Conservation (phyloP, 2,888 invertebrate species). For the Pseudolycoriella hygida region DNA sequence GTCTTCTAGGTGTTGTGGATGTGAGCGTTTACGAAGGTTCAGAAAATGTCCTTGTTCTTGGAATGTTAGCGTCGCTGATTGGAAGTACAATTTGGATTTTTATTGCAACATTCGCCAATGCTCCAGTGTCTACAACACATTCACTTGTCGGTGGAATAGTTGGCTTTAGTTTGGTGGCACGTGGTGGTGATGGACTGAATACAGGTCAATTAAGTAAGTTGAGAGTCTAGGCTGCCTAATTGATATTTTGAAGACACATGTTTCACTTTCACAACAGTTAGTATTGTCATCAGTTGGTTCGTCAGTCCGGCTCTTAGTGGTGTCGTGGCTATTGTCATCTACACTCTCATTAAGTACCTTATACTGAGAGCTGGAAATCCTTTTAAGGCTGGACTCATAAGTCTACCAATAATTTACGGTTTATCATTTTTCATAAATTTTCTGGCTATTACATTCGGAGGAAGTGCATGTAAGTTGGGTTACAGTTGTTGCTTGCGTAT, state of each 20-base stretch:
- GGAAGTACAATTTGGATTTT: constrained; percentile 90
- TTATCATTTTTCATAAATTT: constrained; percentile 82
- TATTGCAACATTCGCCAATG: constrained; percentile 79
- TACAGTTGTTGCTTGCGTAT: constrained; percentile 2
- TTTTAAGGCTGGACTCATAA: constrained; percentile 60
- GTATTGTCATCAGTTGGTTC: constrained; percentile 57
- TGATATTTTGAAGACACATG: too few relatives aligned
- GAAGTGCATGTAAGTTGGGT: constrained; percentile 64
- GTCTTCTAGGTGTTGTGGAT: constrained; percentile 42
- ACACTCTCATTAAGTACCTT: constrained; percentile 58
- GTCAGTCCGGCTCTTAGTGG: constrained; percentile 90
- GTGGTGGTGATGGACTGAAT: constrained; percentile 70
- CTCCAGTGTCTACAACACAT: constrained; percentile 98
- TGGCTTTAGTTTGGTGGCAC: constrained; percentile 86
- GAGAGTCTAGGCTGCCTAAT: background rate
- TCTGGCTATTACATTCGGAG: constrained; percentile 85
- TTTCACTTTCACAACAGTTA: constrained; percentile 21
- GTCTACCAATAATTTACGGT: constrained; percentile 86
- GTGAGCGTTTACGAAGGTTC: constrained; percentile 64
- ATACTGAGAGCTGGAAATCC: constrained; percentile 64
- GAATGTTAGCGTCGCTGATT: constrained; percentile 76
- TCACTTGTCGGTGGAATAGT: constrained; percentile 97
- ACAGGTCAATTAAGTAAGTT: constrained; percentile 14
- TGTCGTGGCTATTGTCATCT: constrained; percentile 63
- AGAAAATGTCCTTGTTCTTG: constrained; percentile 77